These are phyloP conservation scores for Setophaga kirtlandii DNA, from an alignment of 2,113 vertebrate genomes.

Conservation along the genomic window DNA sequence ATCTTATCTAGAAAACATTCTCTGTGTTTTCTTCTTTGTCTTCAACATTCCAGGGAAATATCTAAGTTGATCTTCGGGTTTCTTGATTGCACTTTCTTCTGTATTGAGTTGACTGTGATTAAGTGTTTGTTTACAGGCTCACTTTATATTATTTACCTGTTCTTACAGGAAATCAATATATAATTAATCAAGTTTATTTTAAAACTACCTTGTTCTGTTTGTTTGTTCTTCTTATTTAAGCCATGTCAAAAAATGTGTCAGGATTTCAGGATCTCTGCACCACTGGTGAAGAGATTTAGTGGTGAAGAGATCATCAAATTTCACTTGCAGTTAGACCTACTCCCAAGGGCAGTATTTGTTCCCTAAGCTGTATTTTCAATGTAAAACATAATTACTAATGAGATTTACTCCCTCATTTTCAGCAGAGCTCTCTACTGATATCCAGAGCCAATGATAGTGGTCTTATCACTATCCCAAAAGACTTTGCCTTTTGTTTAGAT, in stretches of 20 bases:
- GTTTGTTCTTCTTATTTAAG: background rate
- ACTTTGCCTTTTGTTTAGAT: background rate
- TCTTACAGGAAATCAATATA: background rate
- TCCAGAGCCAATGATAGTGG: background rate
- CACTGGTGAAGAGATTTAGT: background rate
- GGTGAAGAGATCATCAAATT: background rate
- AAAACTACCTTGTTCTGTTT: background rate
- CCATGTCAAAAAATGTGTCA: background rate
- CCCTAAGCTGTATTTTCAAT: background rate
- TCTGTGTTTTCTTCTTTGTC: background rate
- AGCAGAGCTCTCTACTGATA: background rate
- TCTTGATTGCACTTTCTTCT: background rate
- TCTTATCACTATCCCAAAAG: background rate
- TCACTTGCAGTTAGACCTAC: background rate
- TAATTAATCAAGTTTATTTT: background rate
- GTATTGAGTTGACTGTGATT: background rate
- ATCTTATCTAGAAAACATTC: background rate
- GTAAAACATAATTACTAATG: background rate
- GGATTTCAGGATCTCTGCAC: background rate
- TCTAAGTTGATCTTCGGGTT: background rate
- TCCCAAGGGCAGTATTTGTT: background rate
- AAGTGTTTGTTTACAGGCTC: background rate
- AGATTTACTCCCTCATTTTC: background rate
- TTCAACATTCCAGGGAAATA: background rate
- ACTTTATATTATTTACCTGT: background rate